Conservation (phyloP, 1,140 invertebrate species). For the Steinernema khuongi region DNA sequence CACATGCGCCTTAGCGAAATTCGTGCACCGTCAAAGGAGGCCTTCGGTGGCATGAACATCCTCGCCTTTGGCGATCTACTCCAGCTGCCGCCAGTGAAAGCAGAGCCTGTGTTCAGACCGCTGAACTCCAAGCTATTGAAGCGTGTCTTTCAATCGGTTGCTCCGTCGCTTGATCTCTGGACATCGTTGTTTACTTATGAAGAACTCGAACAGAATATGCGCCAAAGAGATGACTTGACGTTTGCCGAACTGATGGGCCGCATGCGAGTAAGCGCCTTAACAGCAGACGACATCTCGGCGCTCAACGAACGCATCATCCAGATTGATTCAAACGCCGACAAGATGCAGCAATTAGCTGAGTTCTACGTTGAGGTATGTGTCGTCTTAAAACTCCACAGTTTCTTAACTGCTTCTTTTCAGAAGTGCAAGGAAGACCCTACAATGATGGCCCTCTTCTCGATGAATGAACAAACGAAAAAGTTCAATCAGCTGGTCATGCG, state of each 20-base stretch:
- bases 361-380: neutral
- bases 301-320: conserved; percentile 9
- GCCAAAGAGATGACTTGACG: conserved; percentile 14
- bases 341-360: neutral
- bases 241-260: conserved; percentile 11
- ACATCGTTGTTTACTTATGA: neutral
- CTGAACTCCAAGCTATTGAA: neutral
- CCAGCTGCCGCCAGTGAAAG: neutral
- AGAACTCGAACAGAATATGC: conserved; percentile 22
- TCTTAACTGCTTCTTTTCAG: too few relatives aligned
- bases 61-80: neutral
- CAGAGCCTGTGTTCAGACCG: neutral
- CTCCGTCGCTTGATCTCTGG: conserved; percentile 14
- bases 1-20: conserved; percentile 11
- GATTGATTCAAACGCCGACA: too few relatives aligned
- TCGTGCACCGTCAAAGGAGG: neutral
- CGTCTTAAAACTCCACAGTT: too few relatives aligned
- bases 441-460: conserved; percentile 14
- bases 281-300: neutral
- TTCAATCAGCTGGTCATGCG: neutral
- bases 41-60: neutral
- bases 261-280: neutral
- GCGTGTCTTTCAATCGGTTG: neutral
- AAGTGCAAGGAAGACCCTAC: neutral
- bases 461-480: neutral